These are phyloP conservation scores for Elephas maximus DNA, from an alignment of 2,113 vertebrate genomes.

Conservation along the genomic window DNA sequence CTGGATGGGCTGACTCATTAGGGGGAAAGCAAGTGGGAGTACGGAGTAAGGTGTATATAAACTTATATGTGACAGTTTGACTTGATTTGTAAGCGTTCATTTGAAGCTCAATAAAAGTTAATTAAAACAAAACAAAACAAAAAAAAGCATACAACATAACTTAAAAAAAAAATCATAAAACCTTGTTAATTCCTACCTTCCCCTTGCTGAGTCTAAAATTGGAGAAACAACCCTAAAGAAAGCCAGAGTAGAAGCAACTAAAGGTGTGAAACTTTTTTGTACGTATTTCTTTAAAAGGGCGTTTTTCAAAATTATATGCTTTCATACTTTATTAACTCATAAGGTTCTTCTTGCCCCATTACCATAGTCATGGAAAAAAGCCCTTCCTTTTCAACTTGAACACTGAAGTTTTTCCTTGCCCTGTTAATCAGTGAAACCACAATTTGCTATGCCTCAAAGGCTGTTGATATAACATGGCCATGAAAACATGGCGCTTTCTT, in stretches of 20 bases:
- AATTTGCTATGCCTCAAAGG: neutral
- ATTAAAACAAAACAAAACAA: neutral
- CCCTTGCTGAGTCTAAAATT: neutral
- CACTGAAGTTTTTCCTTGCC: slow-evolving; percentile 5
- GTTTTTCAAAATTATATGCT: neutral
- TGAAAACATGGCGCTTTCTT: neutral
- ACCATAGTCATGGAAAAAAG: neutral
- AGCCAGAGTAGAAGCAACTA: neutral
- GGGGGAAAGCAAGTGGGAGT: no score
- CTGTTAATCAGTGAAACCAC: neutral
- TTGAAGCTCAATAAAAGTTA: no score
- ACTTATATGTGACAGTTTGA: no score
- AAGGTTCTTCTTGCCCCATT: neutral
- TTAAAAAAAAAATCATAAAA: neutral
- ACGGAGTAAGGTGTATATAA: no score
- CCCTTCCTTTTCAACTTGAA: neutral
- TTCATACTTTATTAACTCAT: neutral
- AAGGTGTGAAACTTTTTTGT: neutral
- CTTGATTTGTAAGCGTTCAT: no score
- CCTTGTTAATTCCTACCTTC: neutral
- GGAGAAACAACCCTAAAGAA: neutral
- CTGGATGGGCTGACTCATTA: no score
- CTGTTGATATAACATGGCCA: neutral
- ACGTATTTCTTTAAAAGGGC: neutral
- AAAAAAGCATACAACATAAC: neutral